Evolutionary conservation across 2,113 vertebrate species (phyloP), one percentile per base, ranked within the genome.

Genomic region (Hippocampus abdominalis): DNA sequence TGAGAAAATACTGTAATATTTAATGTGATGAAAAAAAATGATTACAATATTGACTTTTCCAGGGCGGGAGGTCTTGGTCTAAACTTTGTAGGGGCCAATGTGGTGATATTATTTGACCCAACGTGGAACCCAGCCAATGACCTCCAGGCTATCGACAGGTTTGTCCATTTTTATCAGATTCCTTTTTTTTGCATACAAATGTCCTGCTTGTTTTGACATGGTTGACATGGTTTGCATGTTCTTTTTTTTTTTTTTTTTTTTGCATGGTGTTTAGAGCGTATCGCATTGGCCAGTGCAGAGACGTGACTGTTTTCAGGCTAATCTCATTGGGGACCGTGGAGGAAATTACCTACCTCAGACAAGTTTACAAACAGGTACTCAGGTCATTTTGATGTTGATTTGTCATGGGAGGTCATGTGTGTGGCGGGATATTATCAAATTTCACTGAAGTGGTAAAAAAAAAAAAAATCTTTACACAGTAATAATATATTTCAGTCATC

Each of bases 41-140:
- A 68, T 5, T 16, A 53, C 54, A 6, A 18, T 25, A 56, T 12
- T 56, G 11, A 25, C 44, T 69, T 73, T 11, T n/a, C 59, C 39
- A 99, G 97, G 95, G 97, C 97, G 68, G 96, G 97, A 75, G 96
- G 97, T 72, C 88, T 98, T 29, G 96, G 97, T 65, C 94, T 99
- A 53, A 99, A 99, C 92, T 98, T 99, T 90, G 91, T 95, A 70
- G 97, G 96, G 78, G 96, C 96, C 74, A 99, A 97, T 84, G 88
- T 98, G 71, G 97, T 99, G 65, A 92, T 99, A 75, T 82, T 99
- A 32, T 99, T 98, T 87, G 97, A 99, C 79, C 96, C 97, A 73
- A 98, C 96, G 0, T 99, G 97, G 97, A 99, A 99, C 85, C 97
- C 97, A 89, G 95, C 96, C 82, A 98, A 93, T 91, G 97, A 99